These are phyloP conservation scores for Chymomyza fuscimana DNA, from an alignment of 2,888 invertebrate species.

Conservation along the genomic window DNA sequence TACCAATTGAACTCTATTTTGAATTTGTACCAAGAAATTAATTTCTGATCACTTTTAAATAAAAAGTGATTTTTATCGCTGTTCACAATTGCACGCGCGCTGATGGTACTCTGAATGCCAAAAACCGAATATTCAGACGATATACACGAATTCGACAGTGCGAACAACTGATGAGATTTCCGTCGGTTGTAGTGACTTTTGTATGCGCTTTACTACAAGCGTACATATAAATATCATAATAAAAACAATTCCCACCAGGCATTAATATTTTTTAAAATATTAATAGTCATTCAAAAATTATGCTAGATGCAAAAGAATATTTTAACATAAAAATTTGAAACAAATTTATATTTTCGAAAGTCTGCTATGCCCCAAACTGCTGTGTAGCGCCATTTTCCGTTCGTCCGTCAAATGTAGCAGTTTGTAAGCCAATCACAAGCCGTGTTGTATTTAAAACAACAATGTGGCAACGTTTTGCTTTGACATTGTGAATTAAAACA, in stretches of 20 bases:
- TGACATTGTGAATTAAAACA: neutral
- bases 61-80: conserved; percentile 16
- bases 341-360: neutral
- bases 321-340: neutral
- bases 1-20: conserved; percentile 48
- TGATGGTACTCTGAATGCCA: conserved; percentile 58
- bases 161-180: neutral
- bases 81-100: conserved; percentile 64
- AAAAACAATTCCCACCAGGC: neutral
- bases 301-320: neutral
- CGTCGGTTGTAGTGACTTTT: conserved; percentile 19
- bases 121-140: conserved; percentile 36
- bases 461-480: neutral
- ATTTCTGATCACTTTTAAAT: conserved; percentile 14
- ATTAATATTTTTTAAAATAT: neutral
- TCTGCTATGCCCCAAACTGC: conserved; percentile 27
- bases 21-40: conserved; percentile 24
- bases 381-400: conserved; percentile 55
- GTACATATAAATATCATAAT: neutral
- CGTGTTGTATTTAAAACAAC: conserved; percentile 38
- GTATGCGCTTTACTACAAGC: conserved; percentile 20
- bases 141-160: conserved; percentile 30
- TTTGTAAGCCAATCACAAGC: conserved; percentile 48
- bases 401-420: conserved; percentile 60
- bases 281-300: neutral